Conservation (phyloP, 2,888 invertebrate species). For the Lingula anatina region DNA sequence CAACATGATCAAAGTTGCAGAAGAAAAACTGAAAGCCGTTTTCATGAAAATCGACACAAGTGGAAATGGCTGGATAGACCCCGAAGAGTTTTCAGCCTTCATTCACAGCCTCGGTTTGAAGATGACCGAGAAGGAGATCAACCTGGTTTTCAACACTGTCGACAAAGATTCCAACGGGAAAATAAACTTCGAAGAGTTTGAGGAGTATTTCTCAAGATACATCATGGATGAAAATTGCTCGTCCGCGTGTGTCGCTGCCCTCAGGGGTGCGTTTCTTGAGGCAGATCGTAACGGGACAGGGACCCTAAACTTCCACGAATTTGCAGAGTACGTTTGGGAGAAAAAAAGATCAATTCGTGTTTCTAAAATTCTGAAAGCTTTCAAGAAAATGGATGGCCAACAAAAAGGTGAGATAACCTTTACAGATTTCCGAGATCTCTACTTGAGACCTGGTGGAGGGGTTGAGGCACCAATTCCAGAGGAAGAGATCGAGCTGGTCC, state of each 20-base stretch:
- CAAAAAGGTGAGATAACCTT: slow-evolving; percentile 11
- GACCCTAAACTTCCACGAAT: slow-evolving; percentile 14
- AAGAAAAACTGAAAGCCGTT: slow-evolving; percentile 13
- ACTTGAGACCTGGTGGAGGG: not conserved
- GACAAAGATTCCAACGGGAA: slow-evolving; percentile 7
- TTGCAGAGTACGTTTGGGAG: slow-evolving; percentile 13
- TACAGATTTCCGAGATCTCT: slow-evolving; percentile 10
- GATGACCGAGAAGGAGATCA: slow-evolving; percentile 9
- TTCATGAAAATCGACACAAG: slow-evolving; percentile 14
- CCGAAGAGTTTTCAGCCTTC: slow-evolving; percentile 11
- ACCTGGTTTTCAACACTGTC: slow-evolving; percentile 10
- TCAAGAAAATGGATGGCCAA: slow-evolving; percentile 8
- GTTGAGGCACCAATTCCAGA: not conserved
- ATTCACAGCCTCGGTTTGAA: slow-evolving; percentile 12
- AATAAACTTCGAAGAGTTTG: slow-evolving; percentile 14
- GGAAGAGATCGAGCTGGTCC: not conserved
- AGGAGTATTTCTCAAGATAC: slow-evolving; percentile 11
- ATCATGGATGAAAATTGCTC: slow-evolving; percentile 9
- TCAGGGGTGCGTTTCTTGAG: slow-evolving; percentile 11
- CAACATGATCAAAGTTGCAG: too few species aligned
- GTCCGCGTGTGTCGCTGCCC: slow-evolving; percentile 3
- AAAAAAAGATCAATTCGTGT: slow-evolving; percentile 7
- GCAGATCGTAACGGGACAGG: slow-evolving; percentile 17
- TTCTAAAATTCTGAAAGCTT: slow-evolving; percentile 8
- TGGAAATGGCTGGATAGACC: slow-evolving; percentile 15